These are phyloP conservation scores for Tenthredo mesomela DNA, from an alignment of 2,888 invertebrate species.

Conservation along the genomic window DNA sequence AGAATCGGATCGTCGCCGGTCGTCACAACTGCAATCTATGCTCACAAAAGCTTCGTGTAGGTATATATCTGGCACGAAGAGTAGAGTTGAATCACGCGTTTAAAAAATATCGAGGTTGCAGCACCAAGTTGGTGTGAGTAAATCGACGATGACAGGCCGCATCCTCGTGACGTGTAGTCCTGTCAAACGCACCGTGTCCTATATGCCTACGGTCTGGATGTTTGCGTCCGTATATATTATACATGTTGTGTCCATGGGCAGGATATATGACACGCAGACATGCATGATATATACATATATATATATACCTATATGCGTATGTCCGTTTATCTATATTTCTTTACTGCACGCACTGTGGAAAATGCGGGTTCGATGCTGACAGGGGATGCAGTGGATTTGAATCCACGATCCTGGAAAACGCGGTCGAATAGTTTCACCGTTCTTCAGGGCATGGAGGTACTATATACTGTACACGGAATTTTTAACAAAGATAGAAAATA, in stretches of 20 bases:
- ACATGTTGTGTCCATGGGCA: conserved; percentile 14
- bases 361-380: conserved; percentile 1
- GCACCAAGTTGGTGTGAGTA: neutral
- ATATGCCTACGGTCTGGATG: neutral
- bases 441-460: neutral
- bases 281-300: neutral
- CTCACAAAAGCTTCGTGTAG: conserved; percentile 2
- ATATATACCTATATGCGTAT: neutral
- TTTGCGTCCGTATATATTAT: neutral
- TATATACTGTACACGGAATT: neutral
- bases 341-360: conserved; percentile 20
- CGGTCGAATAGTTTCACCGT: neutral
- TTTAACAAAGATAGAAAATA: neutral
- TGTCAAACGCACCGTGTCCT: conserved; percentile 46
- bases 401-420: neutral
- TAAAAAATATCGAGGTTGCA: conserved; percentile 21
- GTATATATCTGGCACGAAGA: neutral
- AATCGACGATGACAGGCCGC: conserved; percentile 48
- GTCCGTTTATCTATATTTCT: neutral
- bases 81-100: conserved; percentile 11
- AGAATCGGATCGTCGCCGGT: conserved; percentile 2
- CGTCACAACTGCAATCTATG: conserved; percentile 26
- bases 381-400: neutral
- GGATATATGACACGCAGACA: conserved; percentile 26
- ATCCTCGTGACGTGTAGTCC: conserved; percentile 45